Evolutionary conservation across 2,888 invertebrate genomes (phyloP), one percentile per base, ranked within the genome.

Genomic region (Cheilosia soror): DNA sequence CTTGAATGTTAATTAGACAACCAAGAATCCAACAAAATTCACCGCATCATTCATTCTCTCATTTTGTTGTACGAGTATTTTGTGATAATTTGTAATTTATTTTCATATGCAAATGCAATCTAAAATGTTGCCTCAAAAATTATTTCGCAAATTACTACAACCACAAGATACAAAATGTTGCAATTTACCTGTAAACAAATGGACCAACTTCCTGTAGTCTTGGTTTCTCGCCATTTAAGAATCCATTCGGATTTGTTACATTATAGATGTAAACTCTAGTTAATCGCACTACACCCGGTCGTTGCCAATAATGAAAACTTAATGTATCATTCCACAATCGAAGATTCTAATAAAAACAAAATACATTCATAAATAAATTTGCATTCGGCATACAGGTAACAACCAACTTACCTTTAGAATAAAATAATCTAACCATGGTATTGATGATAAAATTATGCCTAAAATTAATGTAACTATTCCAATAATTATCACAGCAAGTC

Each of bases 261-360:
- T 97, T 97, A 93, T 97, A 97, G 89, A 97, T 96, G 90, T 97
- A 97, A 20, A 97, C 96, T 93, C 96, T 97, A 87, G 97, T 97
- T 78, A 97, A 93, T 79, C 97, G 93, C 87, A 96, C 94, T 11
- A 97, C 97, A 0, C 97, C 97, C 0, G 97, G 97, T 89, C 96
- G 95, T 90, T 97, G 97, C 97, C 97, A 97, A 91, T 97, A 97
- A 89, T 96, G 96, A 93, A 96, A 97, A 91, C 96, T 96, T 51
- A 97, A 90, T 0, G 97, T 96, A 11, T 96, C 96, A 90, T 97
- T 97, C 95, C 96, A 95, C 85, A 97, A 93, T 90, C 95, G 95
- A 88, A 97, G 93, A 93, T 97, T 96, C 97, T 97, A 93, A 1
- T 33, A 78, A 33, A 9, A 27, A 20, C 60, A 7, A 42, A 66